Evolutionary conservation across 1,140 invertebrate species (phyloP).

Genomic region (Phortica variegata): DNA sequence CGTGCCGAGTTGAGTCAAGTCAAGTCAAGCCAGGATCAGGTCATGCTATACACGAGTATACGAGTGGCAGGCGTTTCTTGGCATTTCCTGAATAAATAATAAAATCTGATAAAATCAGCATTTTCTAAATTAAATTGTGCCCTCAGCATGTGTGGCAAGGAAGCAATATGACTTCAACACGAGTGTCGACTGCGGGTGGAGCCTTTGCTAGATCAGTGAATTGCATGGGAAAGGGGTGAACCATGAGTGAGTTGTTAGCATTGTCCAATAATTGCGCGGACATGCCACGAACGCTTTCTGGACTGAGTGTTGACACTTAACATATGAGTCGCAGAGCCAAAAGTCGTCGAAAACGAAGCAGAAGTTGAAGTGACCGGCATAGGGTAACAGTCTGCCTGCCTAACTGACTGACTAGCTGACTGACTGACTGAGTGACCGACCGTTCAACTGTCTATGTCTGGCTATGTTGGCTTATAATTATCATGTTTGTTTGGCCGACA

Average conservation of each 20-base stretch:
- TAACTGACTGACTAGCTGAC: no score
- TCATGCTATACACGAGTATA: constrained; percentile 6
- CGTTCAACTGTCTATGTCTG: constrained; percentile 18
- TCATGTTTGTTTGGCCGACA: constrained; percentile 44
- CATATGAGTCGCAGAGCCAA: constrained; percentile 27
- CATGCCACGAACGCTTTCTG: constrained; percentile 17
- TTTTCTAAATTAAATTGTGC: constrained; percentile 57
- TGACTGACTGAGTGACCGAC: no score
- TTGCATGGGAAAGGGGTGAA: neutral
- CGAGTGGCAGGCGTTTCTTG: constrained; percentile 22
- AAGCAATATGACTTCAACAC: constrained; percentile 5
- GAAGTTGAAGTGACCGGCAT: no score
- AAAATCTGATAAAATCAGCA: constrained; percentile 57
- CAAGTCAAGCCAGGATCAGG: constrained; percentile 1
- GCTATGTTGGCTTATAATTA: constrained; percentile 42
- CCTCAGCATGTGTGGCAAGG: constrained; percentile 38
- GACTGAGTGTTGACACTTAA: constrained; percentile 40
- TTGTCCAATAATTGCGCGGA: constrained; percentile 51
- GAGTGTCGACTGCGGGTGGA: constrained; percentile 15
- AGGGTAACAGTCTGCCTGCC: no score
- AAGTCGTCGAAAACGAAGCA: no score
- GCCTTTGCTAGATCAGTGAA: neutral
- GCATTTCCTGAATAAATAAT: constrained; percentile 50
- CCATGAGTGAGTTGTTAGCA: constrained; percentile 26
- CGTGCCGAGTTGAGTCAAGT: neutral